Percentiles rank a stretch among this genome's conserved stretches.
These are phyloP conservation scores for Sebastes reedi DNA, from an alignment of 2,797 vertebrate species.

Conservation along the genomic window DNA sequence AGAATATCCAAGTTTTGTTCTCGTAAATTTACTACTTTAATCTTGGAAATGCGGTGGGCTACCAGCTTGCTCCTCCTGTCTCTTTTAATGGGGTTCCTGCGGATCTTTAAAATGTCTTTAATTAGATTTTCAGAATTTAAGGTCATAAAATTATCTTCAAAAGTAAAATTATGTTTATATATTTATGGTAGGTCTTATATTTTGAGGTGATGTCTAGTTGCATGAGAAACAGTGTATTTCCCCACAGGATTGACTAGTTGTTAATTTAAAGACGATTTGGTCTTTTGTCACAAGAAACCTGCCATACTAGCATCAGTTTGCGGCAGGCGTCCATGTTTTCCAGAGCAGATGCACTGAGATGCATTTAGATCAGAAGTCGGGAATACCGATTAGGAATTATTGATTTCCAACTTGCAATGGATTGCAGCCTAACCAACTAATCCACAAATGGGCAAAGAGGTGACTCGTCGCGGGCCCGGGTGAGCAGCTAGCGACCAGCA, in stretches of 20 bases:
- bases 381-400: neutral
- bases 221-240: neutral
- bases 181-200: neutral
- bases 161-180: too few species aligned
- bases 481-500: too few species aligned
- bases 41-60: too few species aligned
- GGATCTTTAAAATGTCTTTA: too few species aligned
- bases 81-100: neutral
- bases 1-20: too few species aligned
- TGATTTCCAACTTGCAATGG: too few species aligned
- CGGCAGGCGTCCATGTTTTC: neutral
- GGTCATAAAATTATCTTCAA: neutral
- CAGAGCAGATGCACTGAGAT: neutral
- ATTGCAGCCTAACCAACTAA: too few species aligned
- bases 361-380: neutral
- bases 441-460: too few species aligned
- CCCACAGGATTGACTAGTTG: neutral
- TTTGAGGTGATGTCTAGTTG: neutral
- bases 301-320: too few species aligned
- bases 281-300: neutral
- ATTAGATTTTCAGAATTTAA: neutral
- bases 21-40: too few species aligned
- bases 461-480: too few species aligned
- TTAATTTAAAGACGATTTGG: neutral
- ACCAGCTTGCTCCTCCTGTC: too few species aligned